Base-by-base conservation (phyloP, 2,113 vertebrate genomes). In the Planiliza haematocheilus region DNA sequence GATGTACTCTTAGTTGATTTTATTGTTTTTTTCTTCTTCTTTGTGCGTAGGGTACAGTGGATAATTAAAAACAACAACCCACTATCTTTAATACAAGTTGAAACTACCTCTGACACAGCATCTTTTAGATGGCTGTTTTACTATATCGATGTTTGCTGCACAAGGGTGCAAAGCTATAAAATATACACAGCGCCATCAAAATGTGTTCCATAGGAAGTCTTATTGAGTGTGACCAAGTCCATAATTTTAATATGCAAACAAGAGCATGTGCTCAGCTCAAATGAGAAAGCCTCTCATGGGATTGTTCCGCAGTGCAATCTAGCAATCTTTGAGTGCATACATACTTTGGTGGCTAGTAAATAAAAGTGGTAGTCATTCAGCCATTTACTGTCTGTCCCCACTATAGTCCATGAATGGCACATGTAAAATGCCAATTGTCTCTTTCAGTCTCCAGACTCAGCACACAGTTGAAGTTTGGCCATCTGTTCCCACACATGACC, bases 401-500 rank as follows among this genome's bases (percentile, higher is more conserved):
- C 51, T 77, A 65, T 68, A 56, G 67, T 39, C 52, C 10, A 10
- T 67, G 53, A 76, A 81, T 64, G 68, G 41, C 65, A 36, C 63
- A 68, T 67, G 52, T 71, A 62, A 91, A 93, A 91, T 82, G 72
- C 88, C 88, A 86, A 59, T 81, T 85, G 86, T 89, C 79, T 86
- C 83, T 85, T 79, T 70, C 65, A 67, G 65, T 80, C 72, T 80
- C 81, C 75, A 66, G 74, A 72, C 70, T 84, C 67, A 62, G 62
- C 73, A 64, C 81, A 74, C 50, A 82, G 64, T 62, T 83, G 74
- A 82, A 80, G 82, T 79, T 76, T 67, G 64, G 74, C 88, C 89
- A 91, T 92, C 91, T 92, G 92, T 88, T 90, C 90, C 79, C 70
- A 72, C 76, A 79, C 69, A 82, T 91, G 90, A 93, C 92, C 93